These are phyloP conservation scores for Drosophila percnosoma DNA, from an alignment of 2,888 invertebrate genomes.

Conservation along the genomic window DNA sequence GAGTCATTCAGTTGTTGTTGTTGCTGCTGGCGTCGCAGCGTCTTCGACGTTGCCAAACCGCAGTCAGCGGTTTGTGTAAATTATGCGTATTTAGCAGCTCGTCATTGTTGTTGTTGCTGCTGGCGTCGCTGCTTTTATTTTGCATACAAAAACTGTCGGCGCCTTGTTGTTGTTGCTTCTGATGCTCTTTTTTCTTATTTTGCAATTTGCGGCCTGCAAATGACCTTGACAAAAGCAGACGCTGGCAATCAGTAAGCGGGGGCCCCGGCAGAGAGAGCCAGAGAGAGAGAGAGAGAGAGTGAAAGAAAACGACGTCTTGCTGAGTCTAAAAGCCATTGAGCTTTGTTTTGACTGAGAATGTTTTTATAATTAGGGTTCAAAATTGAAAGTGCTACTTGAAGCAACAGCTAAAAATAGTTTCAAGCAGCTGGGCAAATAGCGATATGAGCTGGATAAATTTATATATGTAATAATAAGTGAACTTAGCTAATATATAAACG, in stretches of 20 bases:
- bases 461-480: background rate
- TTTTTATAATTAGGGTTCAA: background rate
- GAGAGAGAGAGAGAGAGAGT: too few relatives aligned
- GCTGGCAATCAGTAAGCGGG: conserved; percentile 9
- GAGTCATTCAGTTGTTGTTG: conserved; percentile 35
- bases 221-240: conserved; percentile 47
- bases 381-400: conserved; percentile 1
- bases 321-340: conserved; percentile 8
- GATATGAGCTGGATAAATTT: background rate
- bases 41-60: conserved; percentile 55
- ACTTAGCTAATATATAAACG: background rate
- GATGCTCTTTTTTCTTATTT: conserved; percentile 31
- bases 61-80: conserved; percentile 60
- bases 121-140: conserved; percentile 65
- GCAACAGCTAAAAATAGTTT: background rate
- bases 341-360: conserved; percentile 3
- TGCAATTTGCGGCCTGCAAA: conserved; percentile 14
- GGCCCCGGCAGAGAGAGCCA: background rate
- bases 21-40: conserved; percentile 47
- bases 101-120: conserved; percentile 29
- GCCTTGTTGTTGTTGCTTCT: conserved; percentile 21
- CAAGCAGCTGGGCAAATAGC: background rate
- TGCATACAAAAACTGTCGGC: conserved; percentile 75
- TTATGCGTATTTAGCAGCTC: conserved; percentile 65
- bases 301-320: conserved; percentile 5